phyloP scores from a whole-genome alignment of 1,140 invertebrate species.

The Brachionus sp. region DNA sequence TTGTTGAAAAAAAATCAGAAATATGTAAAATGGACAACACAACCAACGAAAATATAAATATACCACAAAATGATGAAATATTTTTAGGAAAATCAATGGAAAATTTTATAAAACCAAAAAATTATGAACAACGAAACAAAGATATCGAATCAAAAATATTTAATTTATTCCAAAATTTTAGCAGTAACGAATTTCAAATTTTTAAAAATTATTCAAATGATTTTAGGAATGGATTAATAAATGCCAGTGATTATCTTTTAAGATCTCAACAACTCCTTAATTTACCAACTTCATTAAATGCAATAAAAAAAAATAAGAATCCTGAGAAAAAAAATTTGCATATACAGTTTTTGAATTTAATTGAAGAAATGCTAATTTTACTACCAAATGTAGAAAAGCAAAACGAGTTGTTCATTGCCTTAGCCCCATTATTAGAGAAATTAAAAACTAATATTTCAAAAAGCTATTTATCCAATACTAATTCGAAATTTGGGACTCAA shows the following conservation, averaged over 20 bases:
- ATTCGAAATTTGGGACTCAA: background rate
- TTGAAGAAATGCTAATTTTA: constrained; percentile 3
- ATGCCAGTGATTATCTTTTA: background rate
- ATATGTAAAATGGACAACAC: background rate
- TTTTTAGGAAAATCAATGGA: background rate
- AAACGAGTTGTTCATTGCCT: background rate
- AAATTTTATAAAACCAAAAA: constrained; percentile 15
- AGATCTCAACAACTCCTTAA: background rate
- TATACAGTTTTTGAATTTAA: constrained; percentile 11
- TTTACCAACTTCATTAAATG: background rate
- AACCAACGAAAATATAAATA: background rate
- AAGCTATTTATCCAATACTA: background rate
- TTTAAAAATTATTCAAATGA: constrained; percentile 12
- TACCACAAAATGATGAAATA: background rate
- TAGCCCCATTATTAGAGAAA: background rate
- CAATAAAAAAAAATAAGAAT: background rate
- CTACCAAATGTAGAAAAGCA: constrained; percentile 14
- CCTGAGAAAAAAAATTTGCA: background rate
- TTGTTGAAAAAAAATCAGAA: background rate
- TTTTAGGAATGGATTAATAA: background rate
- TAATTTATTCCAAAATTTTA: background rate
- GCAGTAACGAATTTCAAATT: constrained; percentile 6
- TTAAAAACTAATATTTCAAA: background rate
- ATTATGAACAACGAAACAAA: constrained; percentile 20
- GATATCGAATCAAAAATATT: background rate